These are phyloP conservation scores for Gadopsis marmoratus DNA, from an alignment of 2,797 vertebrate genomes.

Conservation along the genomic window DNA sequence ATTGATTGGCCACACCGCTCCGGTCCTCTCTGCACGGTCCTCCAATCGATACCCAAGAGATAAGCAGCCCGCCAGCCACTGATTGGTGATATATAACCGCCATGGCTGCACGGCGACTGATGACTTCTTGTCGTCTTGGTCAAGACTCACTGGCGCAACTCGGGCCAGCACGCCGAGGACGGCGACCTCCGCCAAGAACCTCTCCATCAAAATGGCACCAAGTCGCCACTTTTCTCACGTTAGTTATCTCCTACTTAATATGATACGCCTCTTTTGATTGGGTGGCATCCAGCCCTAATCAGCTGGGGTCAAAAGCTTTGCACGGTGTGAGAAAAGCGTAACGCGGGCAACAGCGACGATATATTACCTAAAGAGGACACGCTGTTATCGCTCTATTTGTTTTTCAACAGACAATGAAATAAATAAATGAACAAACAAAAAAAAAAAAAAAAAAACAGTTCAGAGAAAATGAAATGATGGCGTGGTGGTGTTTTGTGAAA, in stretches of 20 bases:
- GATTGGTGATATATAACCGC: slow-evolving; percentile 74
- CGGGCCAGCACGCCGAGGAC: slow-evolving; percentile 46
- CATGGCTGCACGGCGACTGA: slow-evolving; percentile 56
- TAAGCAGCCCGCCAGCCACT: slow-evolving; percentile 80
- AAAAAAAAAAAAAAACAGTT: slow-evolving; percentile 52
- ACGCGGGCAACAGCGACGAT: slow-evolving; percentile 42
- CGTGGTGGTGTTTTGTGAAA: slow-evolving; percentile 84
- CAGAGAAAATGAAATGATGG: slow-evolving; percentile 82
- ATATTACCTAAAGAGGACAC: slow-evolving; percentile 62
- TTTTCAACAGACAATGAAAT: slow-evolving; percentile 79
- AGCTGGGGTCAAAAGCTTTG: slow-evolving; percentile 44
- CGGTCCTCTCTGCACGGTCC: slow-evolving; percentile 54
- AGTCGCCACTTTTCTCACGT: slow-evolving; percentile 11
- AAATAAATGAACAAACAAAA: slow-evolving; percentile 62
- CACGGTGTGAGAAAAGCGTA: slow-evolving; percentile 32
- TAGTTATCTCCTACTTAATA: slow-evolving; percentile 19
- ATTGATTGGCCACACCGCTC: slow-evolving; percentile 77
- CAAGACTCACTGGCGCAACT: slow-evolving; percentile 41
- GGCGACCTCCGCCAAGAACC: slow-evolving; percentile 20
- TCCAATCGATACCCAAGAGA: slow-evolving; percentile 79
- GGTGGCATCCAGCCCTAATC: slow-evolving; percentile 53
- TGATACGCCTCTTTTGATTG: slow-evolving; percentile 36
- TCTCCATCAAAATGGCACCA: background rate
- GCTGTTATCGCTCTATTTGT: slow-evolving; percentile 72
- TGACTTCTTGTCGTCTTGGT: slow-evolving; percentile 66